A percentile compares a stretch with the other conserved stretches of the same genome.
Evolutionary conservation across 2,888 invertebrate genomes (phyloP).

Genomic region (Nemotelus pantherinus): DNA sequence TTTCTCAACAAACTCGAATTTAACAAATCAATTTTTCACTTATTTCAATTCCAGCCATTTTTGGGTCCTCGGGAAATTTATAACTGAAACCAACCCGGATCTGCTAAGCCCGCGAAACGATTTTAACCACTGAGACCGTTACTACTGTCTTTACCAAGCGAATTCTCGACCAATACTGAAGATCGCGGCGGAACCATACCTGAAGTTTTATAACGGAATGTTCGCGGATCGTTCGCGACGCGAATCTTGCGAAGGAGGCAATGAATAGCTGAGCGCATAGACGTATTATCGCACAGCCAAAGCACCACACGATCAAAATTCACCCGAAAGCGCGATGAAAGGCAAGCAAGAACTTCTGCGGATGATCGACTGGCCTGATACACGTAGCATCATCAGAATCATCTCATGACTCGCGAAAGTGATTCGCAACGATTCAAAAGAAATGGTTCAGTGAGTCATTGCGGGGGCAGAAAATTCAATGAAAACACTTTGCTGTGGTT

Average conservation of each 20-base stretch:
- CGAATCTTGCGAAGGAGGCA: background rate
- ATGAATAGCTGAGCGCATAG: constrained; percentile 24
- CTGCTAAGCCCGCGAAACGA: background rate
- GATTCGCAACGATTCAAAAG: background rate
- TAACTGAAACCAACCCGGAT: background rate
- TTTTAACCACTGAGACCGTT: background rate
- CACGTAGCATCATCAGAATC: background rate
- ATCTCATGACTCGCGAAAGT: background rate
- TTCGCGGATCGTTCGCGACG: constrained; percentile 30
- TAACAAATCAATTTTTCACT: too few species aligned
- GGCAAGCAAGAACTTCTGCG: too few species aligned
- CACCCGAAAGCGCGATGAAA: too few species aligned
- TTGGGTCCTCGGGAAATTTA: background rate
- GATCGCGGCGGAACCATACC: constrained; percentile 24
- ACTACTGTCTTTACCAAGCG: constrained; percentile 21
- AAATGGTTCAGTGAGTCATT: background rate
- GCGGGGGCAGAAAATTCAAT: background rate
- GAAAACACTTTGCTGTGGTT: background rate
- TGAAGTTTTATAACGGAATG: constrained; percentile 43
- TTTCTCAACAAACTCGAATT: too few species aligned
- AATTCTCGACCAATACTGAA: constrained; percentile 37
- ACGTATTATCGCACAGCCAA: background rate
- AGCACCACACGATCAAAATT: background rate
- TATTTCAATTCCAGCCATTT: background rate
- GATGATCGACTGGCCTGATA: background rate